Evolutionary conservation across 2,888 invertebrate genomes (phyloP).

Genomic region (Phymatocera aterrima): DNA sequence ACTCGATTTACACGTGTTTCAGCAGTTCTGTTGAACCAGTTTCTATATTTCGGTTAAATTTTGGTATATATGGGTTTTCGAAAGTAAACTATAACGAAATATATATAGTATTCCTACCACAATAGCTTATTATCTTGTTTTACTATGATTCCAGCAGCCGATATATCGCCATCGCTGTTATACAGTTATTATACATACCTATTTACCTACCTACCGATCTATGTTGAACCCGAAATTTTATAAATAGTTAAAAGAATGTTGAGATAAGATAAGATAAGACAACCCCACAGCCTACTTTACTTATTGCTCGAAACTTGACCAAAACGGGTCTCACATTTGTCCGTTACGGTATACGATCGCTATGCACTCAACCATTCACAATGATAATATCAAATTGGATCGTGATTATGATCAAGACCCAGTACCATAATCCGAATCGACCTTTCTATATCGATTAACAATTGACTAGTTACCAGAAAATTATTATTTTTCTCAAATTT

Average conservation of each 20-base stretch:
- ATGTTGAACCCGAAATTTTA: background rate
- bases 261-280: slow-evolving; percentile 25
- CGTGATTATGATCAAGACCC: slow-evolving; percentile 14
- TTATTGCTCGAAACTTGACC: slow-evolving; percentile 36
- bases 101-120: no score
- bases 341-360: slow-evolving; percentile 33
- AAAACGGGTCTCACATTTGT: slow-evolving; percentile 27
- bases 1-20: no score
- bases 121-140: background rate
- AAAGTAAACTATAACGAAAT: background rate
- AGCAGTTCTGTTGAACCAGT: no score
- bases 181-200: no score
- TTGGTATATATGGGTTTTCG: background rate
- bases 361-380: background rate
- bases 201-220: no score
- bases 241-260: background rate
- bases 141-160: background rate
- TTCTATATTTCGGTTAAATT: background rate
- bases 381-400: slow-evolving; percentile 42
- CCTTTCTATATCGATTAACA: background rate
- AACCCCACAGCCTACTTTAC: slow-evolving; percentile 36
- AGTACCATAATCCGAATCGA: background rate
- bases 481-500: background rate
- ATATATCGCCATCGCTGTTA: background rate
- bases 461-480: background rate